Base-by-base conservation (phyloP, 2,888 invertebrate genomes). In the Mesorhabditis spiculigera region DNA sequence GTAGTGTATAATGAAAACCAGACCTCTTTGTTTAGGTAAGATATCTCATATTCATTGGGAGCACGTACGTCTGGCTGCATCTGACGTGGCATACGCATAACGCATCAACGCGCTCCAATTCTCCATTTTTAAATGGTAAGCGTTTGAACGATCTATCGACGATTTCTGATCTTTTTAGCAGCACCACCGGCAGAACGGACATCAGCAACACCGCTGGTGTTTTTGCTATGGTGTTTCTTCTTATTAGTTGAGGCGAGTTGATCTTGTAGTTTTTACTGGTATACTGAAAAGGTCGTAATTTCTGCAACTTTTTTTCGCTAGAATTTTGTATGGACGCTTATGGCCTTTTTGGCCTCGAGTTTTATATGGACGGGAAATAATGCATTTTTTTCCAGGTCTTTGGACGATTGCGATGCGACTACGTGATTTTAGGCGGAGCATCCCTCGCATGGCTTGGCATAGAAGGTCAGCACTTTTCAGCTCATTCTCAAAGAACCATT, bases 21-120 rank as follows among this genome's bases (percentile, higher is more conserved):
- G 5, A 13, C n/a, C 13, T n/a, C n/a, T 8, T 50, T 50, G 10
- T n/a, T 16, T 16, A 8, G 41, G 63, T 71, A 28, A 78, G 74
- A 67, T 69, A 75, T 68, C 67, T 81, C 16, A 73, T 79, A 89
- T 95, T 97, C 88, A 93, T 93, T 75, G 96, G 96, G 85, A 95
- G 95, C 89, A 95, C 95, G 86, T 78, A 78, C 67, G 80, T 80
- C 13, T 80, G 80, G 80, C 68, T 80, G 63, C 71, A 68, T 65
- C 50, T 73, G 16, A 69, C 74, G 41, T 78, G 76, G 71, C 72
- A 75, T 65, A 71, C 73, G 10, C 73, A 80, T 58, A 77, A 77
- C 45, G 80, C 78, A 10, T 77, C 78, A 62, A 63, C 76, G 10
- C 65, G 75, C 58, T 72, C 75, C 0, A 58, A 73, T 16, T 70